Conservation (phyloP, 2,113 vertebrate genomes). For the Siniperca chuatsi region DNA sequence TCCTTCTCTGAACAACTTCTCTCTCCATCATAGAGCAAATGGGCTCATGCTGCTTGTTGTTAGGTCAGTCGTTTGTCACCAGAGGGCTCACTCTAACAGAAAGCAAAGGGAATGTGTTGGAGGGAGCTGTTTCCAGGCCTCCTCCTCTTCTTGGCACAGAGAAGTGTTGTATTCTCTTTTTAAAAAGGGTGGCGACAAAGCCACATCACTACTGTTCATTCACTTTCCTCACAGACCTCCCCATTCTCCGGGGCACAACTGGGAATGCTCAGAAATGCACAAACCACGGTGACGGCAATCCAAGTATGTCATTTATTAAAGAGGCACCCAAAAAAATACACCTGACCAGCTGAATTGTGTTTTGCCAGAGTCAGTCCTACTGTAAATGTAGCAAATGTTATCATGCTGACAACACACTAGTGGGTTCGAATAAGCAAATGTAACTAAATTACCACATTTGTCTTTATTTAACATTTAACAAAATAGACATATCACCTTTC, state of each 20-base stretch:
- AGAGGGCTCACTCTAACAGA: slow-evolving; percentile 53
- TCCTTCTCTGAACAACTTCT: neutral
- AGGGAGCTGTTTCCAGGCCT: neutral
- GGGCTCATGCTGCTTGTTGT: slow-evolving; percentile 10
- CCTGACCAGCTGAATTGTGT: neutral
- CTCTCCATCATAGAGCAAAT: neutral
- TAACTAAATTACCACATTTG: neutral
- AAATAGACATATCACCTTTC: neutral
- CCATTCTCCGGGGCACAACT: neutral
- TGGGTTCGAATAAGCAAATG: neutral
- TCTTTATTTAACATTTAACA: neutral
- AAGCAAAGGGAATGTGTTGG: neutral
- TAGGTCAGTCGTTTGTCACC: slow-evolving; percentile 21
- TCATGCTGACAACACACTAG: neutral
- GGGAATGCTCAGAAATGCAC: slow-evolving; percentile 1
- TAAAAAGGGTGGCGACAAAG: slow-evolving; percentile 67
- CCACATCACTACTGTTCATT: neutral
- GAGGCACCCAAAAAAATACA: neutral
- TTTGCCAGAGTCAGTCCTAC: neutral
- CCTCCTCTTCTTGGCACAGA: neutral
- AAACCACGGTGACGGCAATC: neutral
- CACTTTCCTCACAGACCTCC: neutral
- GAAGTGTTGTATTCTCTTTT: slow-evolving; percentile 27
- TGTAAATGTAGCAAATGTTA: neutral
- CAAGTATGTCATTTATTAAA: neutral